These are phyloP conservation scores for Palythoa grandis DNA, from an alignment of 92 coral and sea anemone species.

Conservation along the genomic window DNA sequence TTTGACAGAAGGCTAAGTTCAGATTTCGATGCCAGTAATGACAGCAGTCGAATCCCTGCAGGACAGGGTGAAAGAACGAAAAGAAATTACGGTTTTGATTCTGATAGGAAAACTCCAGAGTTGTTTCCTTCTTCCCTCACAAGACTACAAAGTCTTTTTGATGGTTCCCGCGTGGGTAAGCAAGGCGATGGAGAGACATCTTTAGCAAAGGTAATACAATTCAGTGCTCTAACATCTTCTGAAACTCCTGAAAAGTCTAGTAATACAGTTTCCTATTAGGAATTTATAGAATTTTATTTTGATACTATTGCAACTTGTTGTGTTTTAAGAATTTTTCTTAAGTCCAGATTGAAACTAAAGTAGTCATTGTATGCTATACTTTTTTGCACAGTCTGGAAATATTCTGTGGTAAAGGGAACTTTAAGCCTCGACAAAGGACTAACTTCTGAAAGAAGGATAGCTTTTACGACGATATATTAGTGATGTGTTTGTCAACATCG, in stretches of 20 bases:
- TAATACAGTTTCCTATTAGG: not conserved
- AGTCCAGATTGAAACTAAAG: too few species aligned
- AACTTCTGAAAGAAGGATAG: too few species aligned
- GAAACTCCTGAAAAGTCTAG: not conserved
- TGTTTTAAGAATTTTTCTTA: too few species aligned
- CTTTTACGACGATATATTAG: too few species aligned
- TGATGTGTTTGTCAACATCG: too few species aligned
- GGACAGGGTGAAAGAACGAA: slow-evolving; percentile 67
- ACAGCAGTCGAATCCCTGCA: slow-evolving; percentile 81
- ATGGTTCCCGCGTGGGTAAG: slow-evolving; percentile 16
- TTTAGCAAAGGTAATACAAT: slow-evolving; percentile 47
- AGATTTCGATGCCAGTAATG: slow-evolving; percentile 79
- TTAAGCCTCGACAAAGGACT: too few species aligned
- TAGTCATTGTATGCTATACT: too few species aligned
- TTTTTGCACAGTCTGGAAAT: too few species aligned
- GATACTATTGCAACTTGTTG: too few species aligned
- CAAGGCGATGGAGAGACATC: not conserved
- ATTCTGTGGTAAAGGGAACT: too few species aligned
- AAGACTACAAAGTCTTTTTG: slow-evolving; percentile 57
- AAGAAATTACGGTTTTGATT: slow-evolving; percentile 26
- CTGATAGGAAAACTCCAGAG: slow-evolving; percentile 67
- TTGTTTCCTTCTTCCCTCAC: slow-evolving; percentile 61
- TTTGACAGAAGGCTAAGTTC: slow-evolving; percentile 54
- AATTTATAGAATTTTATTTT: not conserved
- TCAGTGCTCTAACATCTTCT: not conserved